phyloP scores from a whole-genome alignment of 1,140 invertebrate species.

The Drosophila azteca region DNA sequence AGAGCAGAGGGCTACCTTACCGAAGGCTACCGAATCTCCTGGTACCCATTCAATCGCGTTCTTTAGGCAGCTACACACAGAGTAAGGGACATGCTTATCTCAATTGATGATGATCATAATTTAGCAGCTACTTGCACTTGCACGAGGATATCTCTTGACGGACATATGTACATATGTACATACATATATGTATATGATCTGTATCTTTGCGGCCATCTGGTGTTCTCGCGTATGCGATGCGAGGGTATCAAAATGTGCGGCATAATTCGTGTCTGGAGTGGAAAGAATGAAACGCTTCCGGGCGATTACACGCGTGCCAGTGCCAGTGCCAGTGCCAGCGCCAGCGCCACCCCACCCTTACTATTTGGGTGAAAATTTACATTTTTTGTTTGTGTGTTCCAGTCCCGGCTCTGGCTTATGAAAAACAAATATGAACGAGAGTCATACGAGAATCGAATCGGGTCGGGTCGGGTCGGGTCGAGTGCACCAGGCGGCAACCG shows the following conservation, averaged over 20 bases:
- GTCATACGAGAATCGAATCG: background rate
- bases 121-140: too few species aligned
- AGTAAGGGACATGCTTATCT: too few species aligned
- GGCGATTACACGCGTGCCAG: conserved; percentile 78
- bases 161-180: background rate
- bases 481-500: conserved; percentile 11
- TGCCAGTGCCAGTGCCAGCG: background rate
- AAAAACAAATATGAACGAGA: conserved; percentile 64
- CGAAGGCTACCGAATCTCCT: too few species aligned
- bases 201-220: background rate
- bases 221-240: too few species aligned
- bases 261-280: conserved; percentile 25
- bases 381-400: conserved; percentile 54
- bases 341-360: background rate
- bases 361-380: conserved; percentile 80
- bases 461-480: conserved; percentile 20
- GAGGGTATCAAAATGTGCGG: background rate
- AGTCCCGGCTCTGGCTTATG: conserved; percentile 45
- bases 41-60: too few species aligned
- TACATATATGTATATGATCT: background rate
- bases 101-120: too few species aligned
- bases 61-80: too few species aligned
- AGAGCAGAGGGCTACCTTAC: background rate
- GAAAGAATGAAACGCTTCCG: conserved; percentile 66
- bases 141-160: too few species aligned